Base-by-base conservation (phyloP, 1,140 invertebrate species). In the Pteromalus puparum region DNA sequence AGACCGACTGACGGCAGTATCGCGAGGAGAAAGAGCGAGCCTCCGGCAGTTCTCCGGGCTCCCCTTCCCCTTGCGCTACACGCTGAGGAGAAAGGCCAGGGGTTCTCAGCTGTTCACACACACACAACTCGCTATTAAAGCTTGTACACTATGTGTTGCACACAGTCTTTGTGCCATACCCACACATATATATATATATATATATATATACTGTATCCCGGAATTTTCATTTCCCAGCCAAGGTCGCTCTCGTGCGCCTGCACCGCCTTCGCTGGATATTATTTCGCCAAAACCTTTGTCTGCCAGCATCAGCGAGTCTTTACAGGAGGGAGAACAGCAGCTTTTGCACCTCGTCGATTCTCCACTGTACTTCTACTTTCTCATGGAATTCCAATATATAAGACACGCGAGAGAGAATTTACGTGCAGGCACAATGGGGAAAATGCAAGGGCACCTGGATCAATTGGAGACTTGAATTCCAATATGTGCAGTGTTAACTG, bases 61-160 rank as follows among this genome's bases (percentile, higher is more conserved):
- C 83, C 86, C 86, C 85, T 83, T 85, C 81, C 53, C 30, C 30
- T 34, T 9, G 87, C 28, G 87, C 88, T 61, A 87, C 86, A 86
- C 86, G 87, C 34, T 86, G 82, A 88, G 42, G 91, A 92, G 92
- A 93, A 93, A 93, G 92, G 92, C 87, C 91, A 92, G 92, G 74
- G 91, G 90, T 89, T 91, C 90, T 92, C 91, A 90, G 85, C 65
- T 86, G 42, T 85, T 68, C 65, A 70, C 75, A 81, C 76, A 81
- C 84, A 81, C 84, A 83, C 85, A n/a, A n/a, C n/a, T n/a, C n/a
- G n/a, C n/a, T n/a, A n/a, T n/a, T n/a, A n/a, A n/a, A n/a, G n/a
- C n/a, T n/a, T n/a, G n/a, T n/a, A n/a, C n/a, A n/a, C n/a, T n/a
- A n/a, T n/a, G n/a, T 34, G 30, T 5, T 34, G 30, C 30, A 34